Percentiles rank a stretch among this genome's conserved stretches.
phyloP scores from a whole-genome alignment of 2,113 vertebrate genomes.

The Hemiscyllium ocellatum region DNA sequence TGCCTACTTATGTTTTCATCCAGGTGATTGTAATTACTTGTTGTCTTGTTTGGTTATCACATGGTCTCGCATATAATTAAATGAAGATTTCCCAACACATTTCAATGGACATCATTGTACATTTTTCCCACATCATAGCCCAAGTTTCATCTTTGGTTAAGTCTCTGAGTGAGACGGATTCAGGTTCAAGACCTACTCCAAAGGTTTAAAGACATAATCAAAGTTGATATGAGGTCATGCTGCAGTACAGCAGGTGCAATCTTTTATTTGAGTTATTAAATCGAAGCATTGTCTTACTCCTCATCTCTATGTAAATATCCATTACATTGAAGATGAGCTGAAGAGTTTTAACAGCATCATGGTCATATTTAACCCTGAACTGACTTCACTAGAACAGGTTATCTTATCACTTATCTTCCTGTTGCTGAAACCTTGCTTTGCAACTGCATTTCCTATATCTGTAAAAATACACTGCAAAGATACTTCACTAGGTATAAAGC shows the following conservation, averaged over 20 bases:
- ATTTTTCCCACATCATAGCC: background rate
- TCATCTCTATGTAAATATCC: background rate
- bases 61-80: background rate
- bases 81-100: background rate
- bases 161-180: background rate
- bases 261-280: background rate
- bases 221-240: background rate
- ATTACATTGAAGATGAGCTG: background rate
- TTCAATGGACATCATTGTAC: background rate
- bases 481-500: background rate
- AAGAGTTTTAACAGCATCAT: background rate
- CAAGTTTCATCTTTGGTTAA: background rate
- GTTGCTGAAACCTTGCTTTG: background rate
- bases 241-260: background rate
- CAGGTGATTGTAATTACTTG: background rate
- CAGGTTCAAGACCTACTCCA: background rate
- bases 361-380: background rate
- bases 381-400: background rate
- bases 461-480: background rate
- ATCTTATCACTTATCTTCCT: background rate
- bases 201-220: background rate
- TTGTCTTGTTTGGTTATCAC: background rate
- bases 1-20: background rate
- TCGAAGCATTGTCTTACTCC: background rate
- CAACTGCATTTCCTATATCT: background rate